These are phyloP conservation scores for Cebidichthys violaceus DNA, from an alignment of 2,113 vertebrate genomes.

Conservation along the genomic window DNA sequence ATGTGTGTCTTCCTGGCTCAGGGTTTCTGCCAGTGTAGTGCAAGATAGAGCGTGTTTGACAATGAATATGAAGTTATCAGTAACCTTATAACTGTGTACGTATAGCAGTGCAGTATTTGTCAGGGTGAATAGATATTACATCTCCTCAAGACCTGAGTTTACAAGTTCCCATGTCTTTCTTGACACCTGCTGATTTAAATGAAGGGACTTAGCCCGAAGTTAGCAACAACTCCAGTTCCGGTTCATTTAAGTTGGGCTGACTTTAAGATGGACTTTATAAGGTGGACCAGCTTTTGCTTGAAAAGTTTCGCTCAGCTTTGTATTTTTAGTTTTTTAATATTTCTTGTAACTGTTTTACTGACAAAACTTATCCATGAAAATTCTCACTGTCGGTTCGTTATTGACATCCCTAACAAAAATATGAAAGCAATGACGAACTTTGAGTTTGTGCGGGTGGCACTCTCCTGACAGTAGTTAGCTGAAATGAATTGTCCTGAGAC, in stretches of 20 bases:
- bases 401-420: background rate
- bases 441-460: background rate
- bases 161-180: no score
- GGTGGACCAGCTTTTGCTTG: no score
- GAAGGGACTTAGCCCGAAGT: background rate
- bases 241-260: background rate
- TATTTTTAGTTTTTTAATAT: background rate
- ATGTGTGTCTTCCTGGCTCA: background rate
- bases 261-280: background rate
- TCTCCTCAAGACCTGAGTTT: no score
- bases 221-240: background rate
- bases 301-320: no score
- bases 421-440: no score
- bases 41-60: no score
- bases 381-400: background rate
- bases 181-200: background rate
- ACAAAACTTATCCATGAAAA: background rate
- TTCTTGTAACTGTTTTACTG: background rate
- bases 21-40: no score
- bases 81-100: no score
- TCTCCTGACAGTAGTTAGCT: background rate
- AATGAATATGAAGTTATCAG: no score
- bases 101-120: background rate
- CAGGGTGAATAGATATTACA: background rate
- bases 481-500: no score